A percentile compares a stretch with the other conserved stretches of the same genome.
These are phyloP conservation scores for Nysson spinosus DNA, from an alignment of 2,888 invertebrate genomes.

Conservation along the genomic window DNA sequence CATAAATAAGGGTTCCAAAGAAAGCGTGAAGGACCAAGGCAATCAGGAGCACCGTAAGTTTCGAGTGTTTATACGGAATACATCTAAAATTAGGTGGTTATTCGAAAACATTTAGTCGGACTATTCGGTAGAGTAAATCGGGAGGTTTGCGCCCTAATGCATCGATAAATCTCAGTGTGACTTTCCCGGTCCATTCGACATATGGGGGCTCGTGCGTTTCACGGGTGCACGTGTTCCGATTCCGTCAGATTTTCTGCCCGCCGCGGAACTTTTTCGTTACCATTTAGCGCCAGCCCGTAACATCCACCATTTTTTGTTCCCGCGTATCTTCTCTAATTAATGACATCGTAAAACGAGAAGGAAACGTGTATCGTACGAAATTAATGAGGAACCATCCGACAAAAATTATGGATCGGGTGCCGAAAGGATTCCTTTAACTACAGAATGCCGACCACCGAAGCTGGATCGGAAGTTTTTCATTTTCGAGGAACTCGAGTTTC, in stretches of 20 bases:
- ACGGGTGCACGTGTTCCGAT: conserved; percentile 34
- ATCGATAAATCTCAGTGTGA: conserved; percentile 53
- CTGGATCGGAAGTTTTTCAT: too few species aligned
- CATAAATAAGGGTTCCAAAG: too few species aligned
- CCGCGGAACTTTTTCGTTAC: conserved; percentile 18
- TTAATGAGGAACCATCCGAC: background rate
- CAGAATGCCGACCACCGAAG: background rate
- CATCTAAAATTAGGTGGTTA: conserved; percentile 19
- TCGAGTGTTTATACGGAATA: background rate
- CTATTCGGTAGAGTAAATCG: conserved; percentile 9
- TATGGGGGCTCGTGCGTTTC: conserved; percentile 14
- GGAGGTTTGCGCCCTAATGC: conserved; percentile 45
- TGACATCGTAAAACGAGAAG: conserved; percentile 5
- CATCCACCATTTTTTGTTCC: background rate
- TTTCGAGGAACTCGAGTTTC: too few species aligned
- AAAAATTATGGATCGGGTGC: conserved; percentile 17
- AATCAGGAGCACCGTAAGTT: too few species aligned
- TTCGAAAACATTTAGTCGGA: conserved; percentile 18
- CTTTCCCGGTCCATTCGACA: conserved; percentile 22
- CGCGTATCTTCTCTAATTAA: conserved; percentile 19
- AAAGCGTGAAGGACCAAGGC: too few species aligned
- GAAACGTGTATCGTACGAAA: conserved; percentile 7
- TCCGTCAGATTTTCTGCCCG: conserved; percentile 36
- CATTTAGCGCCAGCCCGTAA: conserved; percentile 18
- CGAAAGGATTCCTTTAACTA: conserved; percentile 10